A percentile compares a stretch with the other conserved stretches of the same genome.
Conservation (phyloP, 2,797 vertebrate genomes). For the Darevskia mixta region DNA sequence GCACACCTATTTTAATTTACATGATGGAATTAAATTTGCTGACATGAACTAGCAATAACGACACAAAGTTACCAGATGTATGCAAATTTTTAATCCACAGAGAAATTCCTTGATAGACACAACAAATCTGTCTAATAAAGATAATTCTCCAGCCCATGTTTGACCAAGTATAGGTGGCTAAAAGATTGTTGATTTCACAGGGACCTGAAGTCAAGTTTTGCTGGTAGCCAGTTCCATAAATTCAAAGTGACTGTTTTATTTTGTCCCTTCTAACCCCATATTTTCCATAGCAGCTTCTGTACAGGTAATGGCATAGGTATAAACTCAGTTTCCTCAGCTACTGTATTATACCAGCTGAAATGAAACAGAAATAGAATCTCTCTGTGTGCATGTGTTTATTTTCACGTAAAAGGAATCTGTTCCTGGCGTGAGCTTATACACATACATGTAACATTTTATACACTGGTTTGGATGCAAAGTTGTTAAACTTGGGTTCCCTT, state of each 20-base stretch:
- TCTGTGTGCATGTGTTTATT: neutral
- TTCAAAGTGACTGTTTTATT: neutral
- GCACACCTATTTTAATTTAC: slow-evolving; percentile 59
- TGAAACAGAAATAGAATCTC: neutral
- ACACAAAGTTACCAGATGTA: neutral
- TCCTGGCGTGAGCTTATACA: neutral
- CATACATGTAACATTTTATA: neutral
- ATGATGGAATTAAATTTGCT: slow-evolving; percentile 45
- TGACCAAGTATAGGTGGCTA: neutral
- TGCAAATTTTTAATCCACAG: neutral
- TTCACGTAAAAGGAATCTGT: neutral
- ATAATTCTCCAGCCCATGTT: neutral
- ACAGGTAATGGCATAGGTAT: neutral
- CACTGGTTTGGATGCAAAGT: neutral
- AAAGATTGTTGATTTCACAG: neutral
- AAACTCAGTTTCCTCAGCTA: neutral
- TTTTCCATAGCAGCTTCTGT: neutral
- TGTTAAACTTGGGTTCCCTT: neutral
- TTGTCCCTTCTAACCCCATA: neutral
- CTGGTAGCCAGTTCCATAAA: neutral
- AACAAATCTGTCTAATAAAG: neutral
- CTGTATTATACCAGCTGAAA: neutral
- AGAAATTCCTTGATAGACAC: neutral
- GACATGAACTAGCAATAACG: slow-evolving; percentile 18
- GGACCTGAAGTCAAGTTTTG: neutral